These are phyloP conservation scores for Amazona finschi DNA, from an alignment of 2,797 vertebrate genomes.

Conservation along the genomic window DNA sequence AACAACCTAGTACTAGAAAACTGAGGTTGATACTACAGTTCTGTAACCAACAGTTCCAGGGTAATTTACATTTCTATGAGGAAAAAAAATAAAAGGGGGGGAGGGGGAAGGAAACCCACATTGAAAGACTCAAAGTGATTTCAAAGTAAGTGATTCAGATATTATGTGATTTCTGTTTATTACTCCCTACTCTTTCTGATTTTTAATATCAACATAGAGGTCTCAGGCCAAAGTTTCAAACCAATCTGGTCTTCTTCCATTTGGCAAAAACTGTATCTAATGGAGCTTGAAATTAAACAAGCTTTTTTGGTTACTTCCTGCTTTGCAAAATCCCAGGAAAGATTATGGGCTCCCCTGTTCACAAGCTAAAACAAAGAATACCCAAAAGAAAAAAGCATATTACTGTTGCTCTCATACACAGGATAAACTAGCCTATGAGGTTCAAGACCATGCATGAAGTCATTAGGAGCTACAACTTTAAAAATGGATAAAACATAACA, in stretches of 20 bases:
- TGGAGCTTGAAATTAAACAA: slow-evolving; percentile 61
- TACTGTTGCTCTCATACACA: not conserved
- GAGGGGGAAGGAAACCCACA: not conserved
- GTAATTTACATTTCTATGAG: not conserved
- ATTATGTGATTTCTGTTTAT: slow-evolving; percentile 14
- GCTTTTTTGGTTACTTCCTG: slow-evolving; percentile 52
- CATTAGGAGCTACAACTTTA: not conserved
- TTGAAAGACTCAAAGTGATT: not conserved
- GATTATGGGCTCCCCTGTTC: slow-evolving; percentile 5
- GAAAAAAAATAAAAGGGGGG: not conserved
- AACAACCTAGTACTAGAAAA: not conserved
- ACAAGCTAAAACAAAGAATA: not conserved
- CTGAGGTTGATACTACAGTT: not conserved
- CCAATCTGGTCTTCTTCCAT: slow-evolving; percentile 36
- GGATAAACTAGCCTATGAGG: not conserved
- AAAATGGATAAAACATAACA: not conserved
- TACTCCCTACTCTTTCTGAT: not conserved
- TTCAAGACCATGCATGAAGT: not conserved
- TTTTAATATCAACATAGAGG: slow-evolving; percentile 39
- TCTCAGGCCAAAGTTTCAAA: slow-evolving; percentile 38
- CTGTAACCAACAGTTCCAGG: slow-evolving; percentile 5
- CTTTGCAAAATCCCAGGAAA: slow-evolving; percentile 29
- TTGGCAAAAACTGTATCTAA: slow-evolving; percentile 54
- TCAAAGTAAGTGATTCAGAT: slow-evolving; percentile 1
- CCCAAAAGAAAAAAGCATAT: not conserved